phyloP scores from a whole-genome alignment of 2,888 invertebrate species.

The Pycnomerus fuliginosus region DNA sequence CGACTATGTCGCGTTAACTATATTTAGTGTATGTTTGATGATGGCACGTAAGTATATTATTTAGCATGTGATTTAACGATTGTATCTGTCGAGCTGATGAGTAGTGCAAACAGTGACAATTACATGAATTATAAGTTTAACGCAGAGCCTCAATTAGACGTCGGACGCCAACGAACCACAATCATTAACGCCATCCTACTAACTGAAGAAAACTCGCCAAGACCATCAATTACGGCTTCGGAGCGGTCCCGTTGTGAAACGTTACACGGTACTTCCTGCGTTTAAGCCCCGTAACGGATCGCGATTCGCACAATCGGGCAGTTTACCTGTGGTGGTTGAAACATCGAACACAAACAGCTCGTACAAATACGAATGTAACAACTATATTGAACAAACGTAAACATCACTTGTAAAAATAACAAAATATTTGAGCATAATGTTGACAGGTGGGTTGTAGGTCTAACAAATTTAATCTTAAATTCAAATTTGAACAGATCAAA shows the following conservation, averaged over 20 bases:
- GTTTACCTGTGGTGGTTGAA: too few relatives aligned
- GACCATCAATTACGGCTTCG: conserved; percentile 11
- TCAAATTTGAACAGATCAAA: conserved; percentile 56
- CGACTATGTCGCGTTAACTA: too few relatives aligned
- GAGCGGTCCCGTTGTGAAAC: too few relatives aligned
- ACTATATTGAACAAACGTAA: conserved; percentile 44
- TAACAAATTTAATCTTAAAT: conserved; percentile 55
- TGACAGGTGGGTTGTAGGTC: conserved; percentile 53
- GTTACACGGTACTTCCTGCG: too few relatives aligned
- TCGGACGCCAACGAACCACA: conserved; percentile 41
- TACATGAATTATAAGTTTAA: conserved; percentile 41
- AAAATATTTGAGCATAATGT: conserved; percentile 51
- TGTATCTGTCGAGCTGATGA: conserved; percentile 32
- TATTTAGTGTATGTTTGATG: conserved; percentile 6
- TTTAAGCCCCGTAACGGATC: too few relatives aligned
- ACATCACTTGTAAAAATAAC: conserved; percentile 48
- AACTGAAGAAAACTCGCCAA: conserved; percentile 30
- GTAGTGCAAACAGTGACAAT: conserved; percentile 39
- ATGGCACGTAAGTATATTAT: conserved; percentile 22
- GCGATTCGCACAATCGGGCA: too few relatives aligned
- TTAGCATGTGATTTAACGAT: conserved; percentile 38
- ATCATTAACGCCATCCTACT: conserved; percentile 43
- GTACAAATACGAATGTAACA: conserved; percentile 25
- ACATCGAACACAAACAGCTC: conserved; percentile 15
- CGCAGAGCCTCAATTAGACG: conserved; percentile 43